Base-by-base conservation (phyloP, 2,113 vertebrate species). In the Platichthys stellatus region DNA sequence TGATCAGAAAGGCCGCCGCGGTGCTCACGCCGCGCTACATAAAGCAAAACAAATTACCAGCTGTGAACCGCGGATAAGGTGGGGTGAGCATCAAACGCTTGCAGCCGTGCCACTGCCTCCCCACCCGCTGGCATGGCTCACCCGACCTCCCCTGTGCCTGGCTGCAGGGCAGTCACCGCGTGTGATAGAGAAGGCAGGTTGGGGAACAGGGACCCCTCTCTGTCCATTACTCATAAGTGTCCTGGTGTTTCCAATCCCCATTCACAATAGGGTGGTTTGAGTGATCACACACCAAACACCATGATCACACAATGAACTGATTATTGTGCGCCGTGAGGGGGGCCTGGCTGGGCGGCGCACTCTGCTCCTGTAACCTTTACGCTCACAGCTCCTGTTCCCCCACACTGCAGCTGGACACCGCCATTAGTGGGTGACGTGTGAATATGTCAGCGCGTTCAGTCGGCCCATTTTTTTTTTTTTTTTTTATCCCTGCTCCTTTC, bases 221-320 rank as follows among this genome's bases (percentile, higher is more conserved):
- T 79, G 76, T 75, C 83, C 84, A 88, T 92, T 87, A 87, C 89
- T 92, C 86, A 86, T 26, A 70, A 64, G 74, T 15, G 68, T 78
- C 90, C 90, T 62, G 87, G 88, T 83, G 89, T 90, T 90, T 92
- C 82, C 88, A 88, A 90, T 90, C 85, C 84, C 72, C 78, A 51
- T 74, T 88, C 89, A 81, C 86, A 73, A 86, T 82, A 67, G 88
- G 89, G 66, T 77, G 76, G 86, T 62, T 63, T 85, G 78, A 89
- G 76, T 69, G 86, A 90, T 90, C 87, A 85, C 81, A 86, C 81
- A 73, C 53, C 84, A 63, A 79, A 86, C 78, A 64, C 76, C 69
- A 26, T 67, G 82, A 84, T 82, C 80, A 75, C 84, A 86, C 43
- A 82, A 73, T 76, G 82, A 73, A 80, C 63, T 90, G 88, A 90